A percentile compares a stretch with the other conserved stretches of the same genome.
Evolutionary conservation across 1,140 invertebrate genomes (phyloP).

Genomic region (Drosophila leontia): DNA sequence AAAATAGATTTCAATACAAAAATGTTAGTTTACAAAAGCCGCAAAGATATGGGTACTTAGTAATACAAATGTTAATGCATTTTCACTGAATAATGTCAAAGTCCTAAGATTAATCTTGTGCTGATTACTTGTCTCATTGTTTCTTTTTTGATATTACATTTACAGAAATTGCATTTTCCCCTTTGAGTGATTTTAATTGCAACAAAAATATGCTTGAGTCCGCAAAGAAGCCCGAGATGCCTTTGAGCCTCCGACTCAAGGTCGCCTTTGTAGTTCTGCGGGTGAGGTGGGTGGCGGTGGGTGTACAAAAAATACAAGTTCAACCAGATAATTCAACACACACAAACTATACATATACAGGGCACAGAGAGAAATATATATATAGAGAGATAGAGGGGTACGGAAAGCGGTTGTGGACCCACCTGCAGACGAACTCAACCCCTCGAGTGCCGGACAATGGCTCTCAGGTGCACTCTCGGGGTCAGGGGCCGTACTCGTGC

Average conservation of each 20-base stretch:
- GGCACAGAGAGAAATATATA: slow-evolving; percentile 10
- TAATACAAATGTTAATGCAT: not conserved
- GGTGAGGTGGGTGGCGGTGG: slow-evolving; percentile 20
- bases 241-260: slow-evolving; percentile 7
- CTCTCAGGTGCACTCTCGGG: slow-evolving; percentile 9
- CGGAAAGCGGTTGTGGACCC: slow-evolving; percentile 49
- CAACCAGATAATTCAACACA: slow-evolving; percentile 59
- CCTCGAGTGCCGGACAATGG: slow-evolving; percentile 16
- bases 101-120: not conserved
- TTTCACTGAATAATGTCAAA: not conserved
- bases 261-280: slow-evolving; percentile 16
- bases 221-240: slow-evolving; percentile 6
- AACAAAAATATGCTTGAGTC: not conserved
- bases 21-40: too few relatives aligned
- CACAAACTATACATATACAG: slow-evolving; percentile 17
- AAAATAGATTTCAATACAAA: not conserved
- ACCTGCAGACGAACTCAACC: slow-evolving; percentile 50
- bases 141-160: not conserved
- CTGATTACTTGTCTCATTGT: not conserved
- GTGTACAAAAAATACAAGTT: slow-evolving; percentile 49
- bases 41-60: not conserved
- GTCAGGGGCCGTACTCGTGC: slow-evolving; percentile 10
- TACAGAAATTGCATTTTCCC: not conserved
- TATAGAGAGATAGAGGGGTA: slow-evolving; percentile 25
- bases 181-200: not conserved